Evolutionary conservation across 1,140 invertebrate genomes (phyloP).

Genomic region (Sipha flava): DNA sequence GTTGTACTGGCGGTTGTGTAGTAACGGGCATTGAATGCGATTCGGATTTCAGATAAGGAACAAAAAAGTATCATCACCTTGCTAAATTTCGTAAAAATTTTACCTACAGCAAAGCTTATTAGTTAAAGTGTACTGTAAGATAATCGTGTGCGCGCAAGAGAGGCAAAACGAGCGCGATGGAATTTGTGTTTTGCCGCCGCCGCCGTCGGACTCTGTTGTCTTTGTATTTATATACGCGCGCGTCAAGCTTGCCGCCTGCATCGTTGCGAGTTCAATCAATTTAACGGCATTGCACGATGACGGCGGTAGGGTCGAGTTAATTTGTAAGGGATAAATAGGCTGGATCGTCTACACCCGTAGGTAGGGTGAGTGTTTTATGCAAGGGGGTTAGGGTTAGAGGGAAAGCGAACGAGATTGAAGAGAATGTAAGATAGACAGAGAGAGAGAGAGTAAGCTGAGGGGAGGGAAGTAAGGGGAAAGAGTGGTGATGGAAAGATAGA

Average conservation of each 20-base stretch:
- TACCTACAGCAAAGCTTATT: too few species aligned
- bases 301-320: conserved; percentile 21
- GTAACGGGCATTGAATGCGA: too few species aligned
- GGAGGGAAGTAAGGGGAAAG: not conserved
- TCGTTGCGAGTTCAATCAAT: conserved; percentile 22
- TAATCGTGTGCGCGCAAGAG: not conserved
- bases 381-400: not conserved
- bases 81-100: too few species aligned
- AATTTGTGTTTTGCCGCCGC: too few species aligned
- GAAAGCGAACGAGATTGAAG: not conserved
- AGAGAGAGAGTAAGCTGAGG: not conserved
- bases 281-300: conserved; percentile 9
- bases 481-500: too few species aligned
- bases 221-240: not conserved
- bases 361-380: not conserved
- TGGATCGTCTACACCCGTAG: not conserved
- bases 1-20: too few species aligned
- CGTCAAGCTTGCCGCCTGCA: not conserved
- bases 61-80: too few species aligned
- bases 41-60: too few species aligned
- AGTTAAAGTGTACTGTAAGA: too few species aligned
- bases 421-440: too few species aligned
- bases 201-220: too few species aligned
- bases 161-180: not conserved
- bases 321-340: conserved; percentile 33